phyloP scores from a whole-genome alignment of 1,140 invertebrate genomes.

The Hydropsyche tenuis region DNA sequence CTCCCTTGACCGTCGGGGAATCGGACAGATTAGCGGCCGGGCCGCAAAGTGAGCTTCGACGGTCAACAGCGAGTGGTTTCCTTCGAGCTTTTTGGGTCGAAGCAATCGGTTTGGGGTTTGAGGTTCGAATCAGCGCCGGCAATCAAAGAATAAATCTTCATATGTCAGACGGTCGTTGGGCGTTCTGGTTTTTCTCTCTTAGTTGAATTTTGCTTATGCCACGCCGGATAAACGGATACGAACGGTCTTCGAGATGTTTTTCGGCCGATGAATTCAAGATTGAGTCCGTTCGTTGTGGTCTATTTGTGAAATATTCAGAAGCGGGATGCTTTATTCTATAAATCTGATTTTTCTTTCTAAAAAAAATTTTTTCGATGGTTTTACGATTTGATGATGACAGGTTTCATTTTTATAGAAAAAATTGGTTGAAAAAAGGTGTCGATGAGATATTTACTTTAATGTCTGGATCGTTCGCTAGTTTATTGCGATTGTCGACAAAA shows the following conservation, averaged over 20 bases:
- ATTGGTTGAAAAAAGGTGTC: not conserved
- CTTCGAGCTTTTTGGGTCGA: too few relatives aligned
- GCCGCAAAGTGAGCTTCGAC: not conserved
- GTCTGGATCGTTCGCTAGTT: not conserved
- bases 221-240: not conserved
- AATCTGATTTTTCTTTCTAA: too few relatives aligned
- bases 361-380: too few relatives aligned
- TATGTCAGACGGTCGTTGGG: conserved; percentile 29
- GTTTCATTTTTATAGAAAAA: too few relatives aligned
- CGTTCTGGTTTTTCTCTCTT: not conserved
- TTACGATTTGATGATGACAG: too few relatives aligned
- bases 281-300: not conserved
- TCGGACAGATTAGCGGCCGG: conserved; percentile 7
- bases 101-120: too few relatives aligned
- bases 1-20: not conserved
- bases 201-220: conserved; percentile 9
- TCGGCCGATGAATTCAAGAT: not conserved
- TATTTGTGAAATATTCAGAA: not conserved
- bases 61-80: too few relatives aligned
- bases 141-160: conserved; percentile 46
- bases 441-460: not conserved
- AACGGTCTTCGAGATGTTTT: not conserved
- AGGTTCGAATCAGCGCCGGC: conserved; percentile 29
- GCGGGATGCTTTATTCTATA: not conserved
- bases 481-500: not conserved